Conservation (phyloP, 2,113 vertebrate species). For the Ploceus nigricollis region DNA sequence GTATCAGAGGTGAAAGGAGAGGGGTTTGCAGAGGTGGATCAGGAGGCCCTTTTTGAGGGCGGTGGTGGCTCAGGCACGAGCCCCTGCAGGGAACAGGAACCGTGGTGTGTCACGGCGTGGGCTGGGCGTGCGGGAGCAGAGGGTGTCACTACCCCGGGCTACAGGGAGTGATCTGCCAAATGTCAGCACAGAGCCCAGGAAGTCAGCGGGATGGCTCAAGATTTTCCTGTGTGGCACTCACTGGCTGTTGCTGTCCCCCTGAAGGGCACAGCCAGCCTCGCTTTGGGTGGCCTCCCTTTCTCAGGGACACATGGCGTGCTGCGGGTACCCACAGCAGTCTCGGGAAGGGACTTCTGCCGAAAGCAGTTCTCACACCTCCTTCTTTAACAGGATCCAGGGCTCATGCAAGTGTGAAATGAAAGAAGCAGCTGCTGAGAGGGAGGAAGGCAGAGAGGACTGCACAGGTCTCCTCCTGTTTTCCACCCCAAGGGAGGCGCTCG, state of each 20-base stretch:
- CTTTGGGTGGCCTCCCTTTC: not conserved
- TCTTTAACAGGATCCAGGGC: not conserved
- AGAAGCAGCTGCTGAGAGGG: not conserved
- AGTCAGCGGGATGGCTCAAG: not conserved
- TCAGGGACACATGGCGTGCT: not conserved
- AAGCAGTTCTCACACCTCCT: not conserved
- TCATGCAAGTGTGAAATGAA: not conserved
- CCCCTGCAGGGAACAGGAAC: not conserved
- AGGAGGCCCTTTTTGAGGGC: rapidly evolving
- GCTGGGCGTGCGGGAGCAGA: not conserved
- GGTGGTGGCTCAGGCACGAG: not conserved
- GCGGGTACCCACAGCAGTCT: not conserved
- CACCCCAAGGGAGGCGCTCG: rapidly evolving
- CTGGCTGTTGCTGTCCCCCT: not conserved
- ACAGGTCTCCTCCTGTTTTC: not conserved
- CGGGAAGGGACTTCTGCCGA: not conserved
- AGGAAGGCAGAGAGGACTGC: not conserved
- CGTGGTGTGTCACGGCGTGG: rapidly evolving
- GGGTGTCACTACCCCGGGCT: not conserved
- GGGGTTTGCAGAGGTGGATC: not conserved
- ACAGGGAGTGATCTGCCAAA: not conserved
- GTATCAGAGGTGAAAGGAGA: not conserved
- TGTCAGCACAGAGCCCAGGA: not conserved
- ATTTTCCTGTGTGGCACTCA: not conserved
- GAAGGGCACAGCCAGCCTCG: not conserved